Evolutionary conservation across 2,888 invertebrate genomes (phyloP).

Genomic region (Napeogenes sylphis): DNA sequence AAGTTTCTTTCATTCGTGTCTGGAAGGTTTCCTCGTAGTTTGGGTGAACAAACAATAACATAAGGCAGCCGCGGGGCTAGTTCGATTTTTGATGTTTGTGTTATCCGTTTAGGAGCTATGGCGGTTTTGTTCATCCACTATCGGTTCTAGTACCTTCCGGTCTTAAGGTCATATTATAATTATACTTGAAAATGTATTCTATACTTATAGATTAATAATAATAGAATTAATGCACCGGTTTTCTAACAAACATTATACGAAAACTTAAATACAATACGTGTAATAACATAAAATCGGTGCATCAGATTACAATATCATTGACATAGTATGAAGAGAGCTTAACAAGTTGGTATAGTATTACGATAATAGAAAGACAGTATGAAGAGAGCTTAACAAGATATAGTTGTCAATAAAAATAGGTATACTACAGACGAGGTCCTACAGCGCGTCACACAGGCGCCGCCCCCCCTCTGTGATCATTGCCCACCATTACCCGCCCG

Average conservation of each 20-base stretch:
- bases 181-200: neutral
- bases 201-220: neutral
- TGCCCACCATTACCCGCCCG: slow-evolving; percentile 74
- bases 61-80: slow-evolving; percentile 55
- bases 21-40: slow-evolving; percentile 44
- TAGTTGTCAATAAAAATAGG: slow-evolving; percentile 38
- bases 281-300: too few relatives aligned
- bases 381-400: slow-evolving; percentile 32
- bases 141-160: slow-evolving; percentile 26
- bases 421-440: slow-evolving; percentile 49
- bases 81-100: slow-evolving; percentile 59
- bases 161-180: slow-evolving; percentile 14
- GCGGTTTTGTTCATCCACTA: slow-evolving; percentile 51
- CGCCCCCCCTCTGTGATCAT: slow-evolving; percentile 75
- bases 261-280: too few relatives aligned
- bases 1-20: slow-evolving; percentile 1
- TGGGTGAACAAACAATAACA: slow-evolving; percentile 72
- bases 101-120: slow-evolving; percentile 63
- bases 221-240: neutral
- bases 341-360: too few relatives aligned
- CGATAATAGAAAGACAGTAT: neutral
- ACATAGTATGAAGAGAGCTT: too few relatives aligned
- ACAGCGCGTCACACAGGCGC: slow-evolving; percentile 64
- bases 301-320: too few relatives aligned
- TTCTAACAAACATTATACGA: neutral